phyloP scores from a whole-genome alignment of 2,888 invertebrate genomes.

The Ceraclea dissimilis region DNA sequence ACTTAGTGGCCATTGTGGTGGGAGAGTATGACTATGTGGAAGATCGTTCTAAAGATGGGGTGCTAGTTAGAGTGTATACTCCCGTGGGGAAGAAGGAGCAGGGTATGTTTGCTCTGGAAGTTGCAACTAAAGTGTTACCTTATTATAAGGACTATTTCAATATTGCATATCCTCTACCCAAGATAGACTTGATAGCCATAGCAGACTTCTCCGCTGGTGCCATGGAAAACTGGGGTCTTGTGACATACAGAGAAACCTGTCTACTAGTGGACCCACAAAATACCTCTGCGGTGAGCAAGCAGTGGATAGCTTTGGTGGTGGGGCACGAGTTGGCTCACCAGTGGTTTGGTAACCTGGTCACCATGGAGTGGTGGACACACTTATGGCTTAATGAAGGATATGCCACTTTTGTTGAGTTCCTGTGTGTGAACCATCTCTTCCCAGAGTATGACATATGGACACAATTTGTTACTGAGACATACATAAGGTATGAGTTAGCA shows the following conservation, averaged over 20 bases:
- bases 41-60: slow-evolving; percentile 72
- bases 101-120: slow-evolving; percentile 85
- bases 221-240: slow-evolving; percentile 97
- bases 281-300: slow-evolving; percentile 76
- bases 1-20: slow-evolving; percentile 87
- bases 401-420: slow-evolving; percentile 91
- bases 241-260: slow-evolving; percentile 89
- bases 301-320: slow-evolving; percentile 81
- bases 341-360: slow-evolving; percentile 97
- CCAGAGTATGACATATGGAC: slow-evolving; percentile 97
- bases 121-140: slow-evolving; percentile 84
- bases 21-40: slow-evolving; percentile 95
- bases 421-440: slow-evolving; percentile 86
- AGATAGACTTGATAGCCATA: slow-evolving; percentile 94
- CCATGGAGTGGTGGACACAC: slow-evolving; percentile 99
- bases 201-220: slow-evolving; percentile 93
- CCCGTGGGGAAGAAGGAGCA: slow-evolving; percentile 89
- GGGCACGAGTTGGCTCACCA: slow-evolving; percentile 94
- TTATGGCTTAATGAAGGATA: slow-evolving; percentile 95
- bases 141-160: slow-evolving; percentile 94
- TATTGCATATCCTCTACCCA: slow-evolving; percentile 90
- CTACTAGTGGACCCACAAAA: slow-evolving; percentile 85
- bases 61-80: slow-evolving; percentile 74
- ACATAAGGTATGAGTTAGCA: slow-evolving; percentile 58
- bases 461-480: slow-evolving; percentile 87